phyloP scores from a whole-genome alignment of 2,888 invertebrate genomes.

The Acanthoscelides obtectus region DNA sequence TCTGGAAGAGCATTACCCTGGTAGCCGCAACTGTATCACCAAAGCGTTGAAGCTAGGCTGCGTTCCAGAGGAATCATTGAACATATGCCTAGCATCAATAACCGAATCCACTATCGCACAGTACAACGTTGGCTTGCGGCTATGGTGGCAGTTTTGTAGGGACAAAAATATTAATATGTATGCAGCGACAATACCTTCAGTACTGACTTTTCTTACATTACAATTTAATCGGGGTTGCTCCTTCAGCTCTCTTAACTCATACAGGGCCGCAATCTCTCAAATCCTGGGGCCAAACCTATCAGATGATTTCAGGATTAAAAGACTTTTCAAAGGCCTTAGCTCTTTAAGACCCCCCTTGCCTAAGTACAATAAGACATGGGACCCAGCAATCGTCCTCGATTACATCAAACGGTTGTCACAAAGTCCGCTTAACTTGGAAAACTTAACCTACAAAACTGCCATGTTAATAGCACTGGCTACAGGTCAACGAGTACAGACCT shows the following conservation, averaged over 20 bases:
- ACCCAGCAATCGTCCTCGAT: neutral
- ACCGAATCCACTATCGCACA: slow-evolving; percentile 10
- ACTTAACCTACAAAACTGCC: neutral
- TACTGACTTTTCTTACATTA: slow-evolving; percentile 5
- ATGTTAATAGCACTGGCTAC: neutral
- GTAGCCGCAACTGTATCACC: slow-evolving; percentile 2
- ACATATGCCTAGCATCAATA: slow-evolving; percentile 9
- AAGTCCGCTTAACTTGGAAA: neutral
- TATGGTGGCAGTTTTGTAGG: slow-evolving; percentile 13
- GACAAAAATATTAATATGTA: slow-evolving; percentile 1
- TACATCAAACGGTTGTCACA: neutral
- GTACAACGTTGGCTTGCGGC: slow-evolving; percentile 8
- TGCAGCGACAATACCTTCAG: neutral
- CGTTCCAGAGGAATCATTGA: slow-evolving; percentile 9
- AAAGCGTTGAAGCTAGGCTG: neutral
- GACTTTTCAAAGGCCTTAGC: slow-evolving; percentile 13
- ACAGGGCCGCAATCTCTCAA: slow-evolving; percentile 10
- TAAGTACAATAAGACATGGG: neutral
- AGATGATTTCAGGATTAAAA: slow-evolving; percentile 7
- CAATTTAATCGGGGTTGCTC: slow-evolving; percentile 7
- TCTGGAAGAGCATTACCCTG: slow-evolving; percentile 5
- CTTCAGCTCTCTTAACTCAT: slow-evolving; percentile 11
- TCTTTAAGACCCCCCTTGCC: slow-evolving; percentile 5
- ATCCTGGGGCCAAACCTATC: slow-evolving; percentile 3
- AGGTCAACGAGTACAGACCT: neutral